Evolutionary conservation across 1,140 invertebrate genomes (phyloP).

Genomic region (Drosophila nasuta): DNA sequence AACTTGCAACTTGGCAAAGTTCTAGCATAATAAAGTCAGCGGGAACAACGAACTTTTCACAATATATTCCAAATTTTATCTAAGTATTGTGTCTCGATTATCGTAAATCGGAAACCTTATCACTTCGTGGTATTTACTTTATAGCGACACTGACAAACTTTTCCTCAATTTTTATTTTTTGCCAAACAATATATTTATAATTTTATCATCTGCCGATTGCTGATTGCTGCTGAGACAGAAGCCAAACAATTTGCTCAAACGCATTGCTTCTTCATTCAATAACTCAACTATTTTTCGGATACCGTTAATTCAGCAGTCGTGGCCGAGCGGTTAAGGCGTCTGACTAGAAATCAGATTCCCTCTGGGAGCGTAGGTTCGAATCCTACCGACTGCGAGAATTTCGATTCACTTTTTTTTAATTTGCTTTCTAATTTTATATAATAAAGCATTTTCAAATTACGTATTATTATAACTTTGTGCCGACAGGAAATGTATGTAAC

Average conservation of each 20-base stretch:
- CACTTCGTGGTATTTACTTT: not conserved
- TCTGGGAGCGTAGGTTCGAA: constrained; percentile 94
- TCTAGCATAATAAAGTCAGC: not conserved
- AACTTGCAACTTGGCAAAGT: not conserved
- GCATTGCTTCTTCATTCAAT: not conserved
- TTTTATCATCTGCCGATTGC: not conserved
- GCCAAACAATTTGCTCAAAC: not conserved
- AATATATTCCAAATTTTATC: not conserved
- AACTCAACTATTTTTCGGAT: not conserved
- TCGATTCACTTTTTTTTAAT: not conserved
- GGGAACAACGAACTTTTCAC: not conserved
- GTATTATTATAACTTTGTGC: no score
- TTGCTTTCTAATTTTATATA: no score
- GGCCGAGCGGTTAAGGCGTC: constrained; percentile 94
- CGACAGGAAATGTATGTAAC: no score
- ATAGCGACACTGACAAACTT: not conserved
- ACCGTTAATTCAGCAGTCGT: constrained; percentile 87
- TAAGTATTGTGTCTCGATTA: not conserved
- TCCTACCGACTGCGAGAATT: constrained; percentile 90
- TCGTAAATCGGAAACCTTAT: not conserved
- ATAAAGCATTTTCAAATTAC: no score
- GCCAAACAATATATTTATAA: not conserved
- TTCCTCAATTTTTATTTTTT: not conserved
- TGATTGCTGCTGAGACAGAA: no score
- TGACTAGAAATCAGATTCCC: constrained; percentile 94